phyloP scores from a whole-genome alignment of 2,888 invertebrate genomes.

The Troides oblongomaculatus region DNA sequence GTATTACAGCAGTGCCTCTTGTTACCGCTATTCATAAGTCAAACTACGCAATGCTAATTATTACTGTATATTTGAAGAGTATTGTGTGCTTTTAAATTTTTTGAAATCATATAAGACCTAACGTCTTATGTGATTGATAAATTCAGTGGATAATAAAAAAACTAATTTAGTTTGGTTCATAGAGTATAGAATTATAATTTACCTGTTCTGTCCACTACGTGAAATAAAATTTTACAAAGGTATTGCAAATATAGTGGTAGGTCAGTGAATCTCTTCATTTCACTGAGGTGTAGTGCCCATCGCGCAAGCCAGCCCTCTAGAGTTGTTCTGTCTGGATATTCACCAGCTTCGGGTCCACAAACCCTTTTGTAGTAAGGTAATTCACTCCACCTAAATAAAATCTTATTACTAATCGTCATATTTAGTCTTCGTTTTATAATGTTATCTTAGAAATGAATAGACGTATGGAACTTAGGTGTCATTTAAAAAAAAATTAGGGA shows the following conservation, averaged over 20 bases:
- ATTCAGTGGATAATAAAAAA: too few relatives aligned
- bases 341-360: conserved; percentile 70
- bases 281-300: conserved; percentile 81
- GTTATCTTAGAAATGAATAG: too few relatives aligned
- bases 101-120: too few relatives aligned
- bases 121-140: too few relatives aligned
- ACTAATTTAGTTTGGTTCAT: too few relatives aligned
- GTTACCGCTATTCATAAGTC: too few relatives aligned
- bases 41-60: too few relatives aligned
- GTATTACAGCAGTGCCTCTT: too few relatives aligned
- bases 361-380: conserved; percentile 70
- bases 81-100: too few relatives aligned
- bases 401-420: neutral
- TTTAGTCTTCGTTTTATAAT: too few relatives aligned
- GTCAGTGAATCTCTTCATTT: conserved; percentile 77
- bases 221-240: conserved; percentile 85
- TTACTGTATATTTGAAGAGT: too few relatives aligned
- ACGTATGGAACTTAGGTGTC: too few relatives aligned
- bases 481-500: neutral
- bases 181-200: conserved; percentile 41
- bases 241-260: conserved; percentile 88
- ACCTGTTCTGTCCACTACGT: conserved; percentile 85
- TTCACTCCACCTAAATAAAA: conserved; percentile 57
- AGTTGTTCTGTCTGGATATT: conserved; percentile 74
- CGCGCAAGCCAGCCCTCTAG: conserved; percentile 85